Percentiles rank a stretch among this genome's conserved stretches.
phyloP scores from a whole-genome alignment of 2,113 vertebrate genomes.

The Thermophis baileyi region DNA sequence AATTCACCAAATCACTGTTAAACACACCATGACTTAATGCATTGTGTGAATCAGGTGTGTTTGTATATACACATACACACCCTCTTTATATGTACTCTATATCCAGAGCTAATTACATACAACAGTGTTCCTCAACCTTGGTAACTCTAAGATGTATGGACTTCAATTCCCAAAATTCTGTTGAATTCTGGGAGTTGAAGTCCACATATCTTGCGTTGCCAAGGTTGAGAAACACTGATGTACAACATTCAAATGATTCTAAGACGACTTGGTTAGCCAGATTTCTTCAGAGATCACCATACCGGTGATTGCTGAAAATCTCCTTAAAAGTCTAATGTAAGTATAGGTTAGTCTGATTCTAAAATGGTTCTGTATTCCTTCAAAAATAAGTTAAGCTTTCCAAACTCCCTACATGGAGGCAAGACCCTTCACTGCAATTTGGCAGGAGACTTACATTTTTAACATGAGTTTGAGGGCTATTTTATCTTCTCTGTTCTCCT shows the following conservation, averaged over 20 bases:
- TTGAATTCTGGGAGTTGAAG: background rate
- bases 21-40: background rate
- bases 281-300: background rate
- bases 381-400: constrained; percentile 14
- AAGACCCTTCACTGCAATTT: background rate
- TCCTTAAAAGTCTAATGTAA: constrained; percentile 21
- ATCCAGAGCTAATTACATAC: background rate
- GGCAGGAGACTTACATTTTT: constrained; percentile 45
- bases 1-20: background rate
- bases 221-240: background rate
- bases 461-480: constrained; percentile 43
- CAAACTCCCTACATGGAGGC: constrained; percentile 3
- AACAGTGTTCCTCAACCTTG: background rate
- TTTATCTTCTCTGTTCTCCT: constrained; percentile 15
- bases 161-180: background rate
- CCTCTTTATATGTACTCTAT: background rate
- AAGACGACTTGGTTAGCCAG: background rate
- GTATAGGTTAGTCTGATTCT: background rate
- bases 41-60: background rate
- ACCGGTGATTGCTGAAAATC: background rate
- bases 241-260: background rate
- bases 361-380: constrained; percentile 12
- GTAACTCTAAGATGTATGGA: background rate
- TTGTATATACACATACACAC: background rate
- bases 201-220: background rate